Evolutionary conservation across 2,888 invertebrate genomes (phyloP).

Genomic region (Eupsilia transversa): DNA sequence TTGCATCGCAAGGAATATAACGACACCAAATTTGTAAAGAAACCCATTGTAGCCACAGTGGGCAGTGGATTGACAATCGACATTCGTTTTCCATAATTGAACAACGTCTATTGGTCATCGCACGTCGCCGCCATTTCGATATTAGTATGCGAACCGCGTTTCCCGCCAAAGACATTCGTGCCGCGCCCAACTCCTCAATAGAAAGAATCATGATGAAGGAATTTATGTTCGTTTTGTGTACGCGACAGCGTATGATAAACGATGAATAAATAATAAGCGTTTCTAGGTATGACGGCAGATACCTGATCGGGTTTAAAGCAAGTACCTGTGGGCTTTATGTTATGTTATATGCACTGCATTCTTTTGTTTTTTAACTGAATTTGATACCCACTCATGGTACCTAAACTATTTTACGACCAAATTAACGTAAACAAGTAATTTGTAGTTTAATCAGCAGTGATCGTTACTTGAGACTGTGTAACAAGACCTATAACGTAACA

Average conservation of each 20-base stretch:
- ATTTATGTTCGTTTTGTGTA: constrained; percentile 82
- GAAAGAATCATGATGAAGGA: constrained; percentile 88
- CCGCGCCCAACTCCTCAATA: constrained; percentile 86
- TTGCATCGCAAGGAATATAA: constrained; percentile 68
- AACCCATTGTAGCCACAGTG: constrained; percentile 80
- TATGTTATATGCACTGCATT: constrained; percentile 38
- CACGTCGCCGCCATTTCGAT: constrained; percentile 77
- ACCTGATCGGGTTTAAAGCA: constrained; percentile 62
- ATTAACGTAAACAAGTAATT: constrained; percentile 54
- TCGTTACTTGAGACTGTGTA: constrained; percentile 41
- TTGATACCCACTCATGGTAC: constrained; percentile 11
- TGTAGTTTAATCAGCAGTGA: constrained; percentile 38
- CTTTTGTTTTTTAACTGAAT: constrained; percentile 33
- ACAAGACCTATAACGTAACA: constrained; percentile 31
- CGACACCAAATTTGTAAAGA: constrained; percentile 79
- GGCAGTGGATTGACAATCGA: constrained; percentile 79
- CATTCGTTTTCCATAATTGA: constrained; percentile 78
- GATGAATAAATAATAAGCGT: constrained; percentile 82
- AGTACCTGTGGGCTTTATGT: constrained; percentile 34
- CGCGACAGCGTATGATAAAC: constrained; percentile 78
- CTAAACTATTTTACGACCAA: constrained; percentile 49
- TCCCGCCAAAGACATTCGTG: constrained; percentile 86
- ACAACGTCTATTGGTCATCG: constrained; percentile 75
- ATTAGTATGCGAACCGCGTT: constrained; percentile 84
- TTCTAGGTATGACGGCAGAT: constrained; percentile 73